These are phyloP conservation scores for Drosophila birchii DNA, from an alignment of 2,888 invertebrate species.

Conservation along the genomic window DNA sequence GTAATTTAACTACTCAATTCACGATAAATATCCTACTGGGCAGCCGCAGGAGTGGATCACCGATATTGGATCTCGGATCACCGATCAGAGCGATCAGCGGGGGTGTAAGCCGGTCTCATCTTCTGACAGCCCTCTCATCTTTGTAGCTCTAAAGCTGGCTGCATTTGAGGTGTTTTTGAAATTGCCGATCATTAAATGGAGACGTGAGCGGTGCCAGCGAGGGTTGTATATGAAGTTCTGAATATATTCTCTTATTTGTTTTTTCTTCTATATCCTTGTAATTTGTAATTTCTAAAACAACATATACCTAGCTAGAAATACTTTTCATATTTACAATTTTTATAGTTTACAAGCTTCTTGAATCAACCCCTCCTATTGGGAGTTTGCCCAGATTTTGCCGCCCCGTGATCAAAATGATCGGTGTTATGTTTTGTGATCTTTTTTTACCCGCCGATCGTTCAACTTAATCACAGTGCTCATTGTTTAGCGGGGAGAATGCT, in stretches of 20 bases:
- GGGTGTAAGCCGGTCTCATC: slow-evolving; percentile 57
- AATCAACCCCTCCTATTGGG: slow-evolving; percentile 20
- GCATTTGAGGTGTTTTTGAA: slow-evolving; percentile 82
- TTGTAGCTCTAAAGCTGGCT: slow-evolving; percentile 17
- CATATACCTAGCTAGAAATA: background rate
- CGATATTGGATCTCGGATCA: slow-evolving; percentile 6
- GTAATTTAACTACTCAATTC: slow-evolving; percentile 82
- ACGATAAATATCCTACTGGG: slow-evolving; percentile 78
- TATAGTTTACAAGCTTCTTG: background rate
- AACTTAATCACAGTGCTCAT: slow-evolving; percentile 77
- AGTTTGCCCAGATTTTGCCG: slow-evolving; percentile 41
- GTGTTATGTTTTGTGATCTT: slow-evolving; percentile 78
- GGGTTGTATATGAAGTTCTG: slow-evolving; percentile 28
- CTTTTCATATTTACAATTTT: background rate
- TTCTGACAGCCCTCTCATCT: slow-evolving; percentile 8
- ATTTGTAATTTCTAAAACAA: too few relatives aligned
- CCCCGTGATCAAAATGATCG: slow-evolving; percentile 72
- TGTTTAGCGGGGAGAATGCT: slow-evolving; percentile 47
- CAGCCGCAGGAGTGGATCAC: slow-evolving; percentile 43
- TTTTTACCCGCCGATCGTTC: slow-evolving; percentile 60
- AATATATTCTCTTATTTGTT: background rate
- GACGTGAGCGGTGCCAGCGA: slow-evolving; percentile 51
- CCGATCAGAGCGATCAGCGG: slow-evolving; percentile 47
- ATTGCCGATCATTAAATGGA: slow-evolving; percentile 82
- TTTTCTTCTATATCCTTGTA: background rate